Conservation (phyloP, 2,113 vertebrate genomes). For the Loxodonta africana region DNA sequence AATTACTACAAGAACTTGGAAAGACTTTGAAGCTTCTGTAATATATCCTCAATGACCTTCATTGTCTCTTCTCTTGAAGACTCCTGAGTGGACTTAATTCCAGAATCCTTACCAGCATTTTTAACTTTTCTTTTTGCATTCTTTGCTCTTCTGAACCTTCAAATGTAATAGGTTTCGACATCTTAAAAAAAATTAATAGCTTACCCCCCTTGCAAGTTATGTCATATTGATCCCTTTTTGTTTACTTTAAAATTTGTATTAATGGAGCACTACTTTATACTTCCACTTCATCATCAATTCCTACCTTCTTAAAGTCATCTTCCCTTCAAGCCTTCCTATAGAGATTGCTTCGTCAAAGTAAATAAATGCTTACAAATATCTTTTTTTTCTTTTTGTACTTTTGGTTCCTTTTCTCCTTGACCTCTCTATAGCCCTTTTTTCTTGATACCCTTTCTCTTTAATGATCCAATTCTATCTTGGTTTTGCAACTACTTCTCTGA, state of each 20-base stretch:
- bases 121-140: background rate
- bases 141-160: background rate
- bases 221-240: background rate
- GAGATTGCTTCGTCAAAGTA: slow-evolving; percentile 26
- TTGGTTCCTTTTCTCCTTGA: background rate
- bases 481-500: background rate
- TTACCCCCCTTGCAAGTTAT: background rate
- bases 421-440: background rate
- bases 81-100: background rate
- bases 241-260: slow-evolving; percentile 15
- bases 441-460: background rate
- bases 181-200: background rate
- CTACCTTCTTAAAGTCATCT: background rate
- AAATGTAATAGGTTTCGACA: background rate
- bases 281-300: background rate
- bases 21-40: background rate
- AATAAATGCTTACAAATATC: background rate
- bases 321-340: background rate
- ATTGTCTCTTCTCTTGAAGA: background rate
- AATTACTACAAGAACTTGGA: background rate
- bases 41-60: background rate
- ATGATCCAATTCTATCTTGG: background rate
- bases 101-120: background rate
- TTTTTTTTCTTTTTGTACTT: background rate
- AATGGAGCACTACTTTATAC: background rate